Base-by-base conservation (phyloP, 2,888 invertebrate species). In the Lasioglossum leucozonium region DNA sequence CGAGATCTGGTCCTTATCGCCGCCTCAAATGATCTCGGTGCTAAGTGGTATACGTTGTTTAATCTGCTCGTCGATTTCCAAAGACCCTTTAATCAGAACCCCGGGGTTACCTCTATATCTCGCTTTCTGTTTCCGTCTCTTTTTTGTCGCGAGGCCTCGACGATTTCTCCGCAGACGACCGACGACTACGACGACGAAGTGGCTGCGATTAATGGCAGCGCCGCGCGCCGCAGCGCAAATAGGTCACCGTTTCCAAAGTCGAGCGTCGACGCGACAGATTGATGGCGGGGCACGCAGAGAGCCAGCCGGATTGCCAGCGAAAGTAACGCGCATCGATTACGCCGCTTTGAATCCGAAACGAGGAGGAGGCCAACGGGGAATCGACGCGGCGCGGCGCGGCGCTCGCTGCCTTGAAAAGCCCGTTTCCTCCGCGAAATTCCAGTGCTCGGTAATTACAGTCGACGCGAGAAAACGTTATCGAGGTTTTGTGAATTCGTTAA, bases 301-400 rank as follows among this genome's bases (percentile, higher is more conserved):
- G 58, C 26, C 58, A 16, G 4, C 26, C 58, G 22, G 4, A n/a
- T 40, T 34, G 71, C 11, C 69, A 40, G 78, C 34, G 77, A 84
- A 78, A 82, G 84, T 84, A 83, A 71, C 69, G 55, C 22, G 62
- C 73, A 47, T 74, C 74, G 84, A 84, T 84, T 74, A 72, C 51
- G 42, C 71, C 51, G 83, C 69, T 84, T 74, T 71, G 71, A 79
- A 73, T 62, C 30, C 65, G 18, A 84, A 83, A 78, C 77, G 81
- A 67, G 26, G 81, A 67, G 26, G 69, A 78, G 82, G 58, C 30
- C 34, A 40, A 26, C 6, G 62, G 26, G 22, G 75, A 65, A 84
- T 84, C 37, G 71, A 82, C 69, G 22, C 51, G 40, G 18, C 77
- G 47, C 42, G 13, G 5, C 69, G 22, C 51, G 40, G 18, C 77